Conservation (phyloP, 2,797 vertebrate genomes). For the Mionectes olivaceus region DNA sequence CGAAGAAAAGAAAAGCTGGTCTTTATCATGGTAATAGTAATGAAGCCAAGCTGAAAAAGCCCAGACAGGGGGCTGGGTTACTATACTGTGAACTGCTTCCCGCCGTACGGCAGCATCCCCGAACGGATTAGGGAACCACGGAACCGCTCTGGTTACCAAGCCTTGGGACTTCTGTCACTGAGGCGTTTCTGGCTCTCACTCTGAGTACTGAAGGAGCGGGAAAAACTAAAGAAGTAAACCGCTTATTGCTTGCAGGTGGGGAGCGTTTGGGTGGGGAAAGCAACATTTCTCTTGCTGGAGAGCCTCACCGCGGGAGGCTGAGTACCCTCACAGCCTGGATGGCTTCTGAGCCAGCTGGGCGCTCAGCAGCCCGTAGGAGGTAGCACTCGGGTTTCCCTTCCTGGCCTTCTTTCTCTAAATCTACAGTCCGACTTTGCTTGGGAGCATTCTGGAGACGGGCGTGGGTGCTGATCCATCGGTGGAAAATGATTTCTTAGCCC, state of each 20-base stretch:
- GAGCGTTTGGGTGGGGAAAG: not conserved
- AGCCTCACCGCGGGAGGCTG: not conserved
- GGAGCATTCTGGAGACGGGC: fast-evolving
- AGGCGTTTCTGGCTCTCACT: not conserved
- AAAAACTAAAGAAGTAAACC: not conserved
- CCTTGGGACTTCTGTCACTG: fast-evolving
- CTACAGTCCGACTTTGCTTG: fast-evolving
- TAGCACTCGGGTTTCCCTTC: not conserved
- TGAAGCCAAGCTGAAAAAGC: conserved; percentile 10
- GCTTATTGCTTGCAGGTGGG: not conserved
- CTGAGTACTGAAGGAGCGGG: not conserved
- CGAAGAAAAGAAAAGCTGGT: not conserved
- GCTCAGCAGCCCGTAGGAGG: not conserved
- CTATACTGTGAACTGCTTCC: conserved; percentile 61
- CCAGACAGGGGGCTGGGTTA: conserved; percentile 55
- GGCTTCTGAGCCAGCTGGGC: not conserved
- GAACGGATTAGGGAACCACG: conserved; percentile 23
- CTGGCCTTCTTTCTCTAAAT: not conserved
- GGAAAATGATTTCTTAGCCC: not conserved
- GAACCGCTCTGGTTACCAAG: not conserved
- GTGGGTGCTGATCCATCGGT: not conserved
- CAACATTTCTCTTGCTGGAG: not conserved
- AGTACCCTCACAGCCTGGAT: not conserved
- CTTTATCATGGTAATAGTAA: conserved; percentile 62
- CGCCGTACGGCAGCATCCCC: not conserved